These are phyloP conservation scores for Macroglossus sobrinus DNA, from an alignment of 2,113 vertebrate genomes.

Conservation along the genomic window DNA sequence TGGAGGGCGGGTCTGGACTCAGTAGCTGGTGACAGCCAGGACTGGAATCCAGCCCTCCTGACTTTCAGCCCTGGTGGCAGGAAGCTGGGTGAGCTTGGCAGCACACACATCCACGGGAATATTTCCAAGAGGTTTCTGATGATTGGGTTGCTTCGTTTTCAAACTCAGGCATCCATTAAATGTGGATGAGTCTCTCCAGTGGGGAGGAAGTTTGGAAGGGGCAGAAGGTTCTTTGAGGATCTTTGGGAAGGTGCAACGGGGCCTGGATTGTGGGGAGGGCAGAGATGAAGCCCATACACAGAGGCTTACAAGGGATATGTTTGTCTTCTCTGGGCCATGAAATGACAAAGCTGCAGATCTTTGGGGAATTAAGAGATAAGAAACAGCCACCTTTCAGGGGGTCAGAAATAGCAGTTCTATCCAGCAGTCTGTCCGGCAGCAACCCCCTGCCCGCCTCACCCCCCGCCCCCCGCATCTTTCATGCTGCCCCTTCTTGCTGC, in stretches of 20 bases:
- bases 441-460: too few relatives aligned
- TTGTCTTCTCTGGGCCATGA: slow-evolving; percentile 36
- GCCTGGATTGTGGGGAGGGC: not conserved
- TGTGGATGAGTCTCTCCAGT: slow-evolving; percentile 47
- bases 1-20: not conserved
- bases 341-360: slow-evolving; percentile 25
- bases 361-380: not conserved
- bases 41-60: not conserved
- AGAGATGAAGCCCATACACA: slow-evolving; percentile 45
- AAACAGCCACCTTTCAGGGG: slow-evolving; percentile 23
- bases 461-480: accelerated
- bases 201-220: slow-evolving; percentile 44
- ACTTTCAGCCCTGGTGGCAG: accelerated
- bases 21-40: not conserved
- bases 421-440: accelerated
- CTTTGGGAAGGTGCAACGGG: not conserved
- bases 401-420: not conserved
- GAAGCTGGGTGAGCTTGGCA: not conserved
- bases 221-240: slow-evolving; percentile 49
- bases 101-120: not conserved
- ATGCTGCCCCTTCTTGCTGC: accelerated
- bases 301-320: not conserved
- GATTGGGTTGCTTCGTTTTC: slow-evolving; percentile 64
- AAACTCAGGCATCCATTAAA: slow-evolving; percentile 49
- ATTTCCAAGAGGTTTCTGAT: slow-evolving; percentile 71